These are phyloP conservation scores for Trochalopteron elliotii DNA, from an alignment of 2,113 vertebrate species.

Conservation along the genomic window DNA sequence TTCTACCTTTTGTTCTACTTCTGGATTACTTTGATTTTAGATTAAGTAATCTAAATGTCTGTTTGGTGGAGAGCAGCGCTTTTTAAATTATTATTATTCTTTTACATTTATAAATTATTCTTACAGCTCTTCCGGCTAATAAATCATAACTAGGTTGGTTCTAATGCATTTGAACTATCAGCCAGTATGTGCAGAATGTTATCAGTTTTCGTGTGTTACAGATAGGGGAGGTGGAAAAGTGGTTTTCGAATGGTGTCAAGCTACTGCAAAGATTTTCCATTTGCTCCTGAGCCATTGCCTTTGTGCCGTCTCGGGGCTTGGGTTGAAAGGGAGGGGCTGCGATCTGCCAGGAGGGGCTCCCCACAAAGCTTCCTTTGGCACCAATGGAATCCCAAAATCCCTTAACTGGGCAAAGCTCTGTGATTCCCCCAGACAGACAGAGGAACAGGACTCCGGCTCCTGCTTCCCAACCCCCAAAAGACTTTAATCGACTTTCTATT, in stretches of 20 bases:
- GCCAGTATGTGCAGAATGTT: conserved; percentile 34
- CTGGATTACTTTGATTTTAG: background rate
- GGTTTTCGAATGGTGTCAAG: conserved; percentile 1
- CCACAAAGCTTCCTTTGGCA: background rate
- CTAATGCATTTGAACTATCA: background rate
- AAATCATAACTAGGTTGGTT: conserved; percentile 9
- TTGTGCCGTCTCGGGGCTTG: background rate
- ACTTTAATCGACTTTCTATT: background rate
- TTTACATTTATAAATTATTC: background rate
- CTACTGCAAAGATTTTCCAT: conserved; percentile 29
- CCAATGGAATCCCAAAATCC: background rate
- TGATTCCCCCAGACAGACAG: background rate
- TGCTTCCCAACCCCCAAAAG: background rate
- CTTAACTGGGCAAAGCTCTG: background rate
- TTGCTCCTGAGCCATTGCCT: background rate
- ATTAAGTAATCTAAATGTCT: conserved; percentile 18
- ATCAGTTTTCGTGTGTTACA: background rate
- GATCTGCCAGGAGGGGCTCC: background rate
- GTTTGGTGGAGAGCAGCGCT: background rate
- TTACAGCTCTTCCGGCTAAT: conserved; percentile 21
- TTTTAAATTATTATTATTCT: background rate
- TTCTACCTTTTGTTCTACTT: background rate
- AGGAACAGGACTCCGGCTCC: background rate
- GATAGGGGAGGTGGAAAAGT: conserved; percentile 32
- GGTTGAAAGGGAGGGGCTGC: background rate